Base-by-base conservation (phyloP, 1,140 invertebrate species). In the Cheumatopsyche charites region DNA sequence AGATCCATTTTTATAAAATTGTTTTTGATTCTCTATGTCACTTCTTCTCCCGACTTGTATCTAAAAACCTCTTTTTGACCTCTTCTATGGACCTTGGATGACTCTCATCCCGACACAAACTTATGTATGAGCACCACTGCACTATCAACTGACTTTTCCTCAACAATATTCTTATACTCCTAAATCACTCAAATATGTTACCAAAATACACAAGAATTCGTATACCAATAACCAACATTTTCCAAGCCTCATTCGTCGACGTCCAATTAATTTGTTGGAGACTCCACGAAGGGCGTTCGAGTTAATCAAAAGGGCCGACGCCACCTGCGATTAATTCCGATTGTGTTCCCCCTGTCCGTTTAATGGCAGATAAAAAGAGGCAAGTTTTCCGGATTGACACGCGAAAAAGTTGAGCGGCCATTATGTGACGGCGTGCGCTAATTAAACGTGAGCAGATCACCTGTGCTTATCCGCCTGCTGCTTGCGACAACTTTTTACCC, bases 371-470 rank as follows among this genome's bases (percentile, higher is more conserved):
- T 49, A 49, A 21, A 58, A 58, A 58, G 17, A 23, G n/a, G 25
- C 7, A 58, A 58, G 23, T 41, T 63, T 58, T 63, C 15, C 23
- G 62, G 21, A 63, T 19, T 63, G 19, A 12, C 12, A 5, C 29
- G 19, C 12, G 62, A 21, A 63, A 63, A 63, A 63, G 36, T 23
- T 26, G 42, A n/a, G 63, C 42, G 21, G 43, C 63, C 43, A 66
- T 66, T 66, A 66, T 47, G 15, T 66, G 63, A 47, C 63, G 42
- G 21, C 63, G 63, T 66, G 63, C 49, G 23, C 67, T 68, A 68
- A 68, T 68, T 68, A 68, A 68, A 68, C 67, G 67, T 61, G 67
- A 55, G 67, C 67, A 61, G 67, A 68, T 68, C 67, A 68, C 65
- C 65, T 67, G 29, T 36, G 65, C 47, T 67, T 49, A 52, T 23